phyloP scores from a whole-genome alignment of 92 coral and sea anemone species.

The Zoanthus solanderi region DNA sequence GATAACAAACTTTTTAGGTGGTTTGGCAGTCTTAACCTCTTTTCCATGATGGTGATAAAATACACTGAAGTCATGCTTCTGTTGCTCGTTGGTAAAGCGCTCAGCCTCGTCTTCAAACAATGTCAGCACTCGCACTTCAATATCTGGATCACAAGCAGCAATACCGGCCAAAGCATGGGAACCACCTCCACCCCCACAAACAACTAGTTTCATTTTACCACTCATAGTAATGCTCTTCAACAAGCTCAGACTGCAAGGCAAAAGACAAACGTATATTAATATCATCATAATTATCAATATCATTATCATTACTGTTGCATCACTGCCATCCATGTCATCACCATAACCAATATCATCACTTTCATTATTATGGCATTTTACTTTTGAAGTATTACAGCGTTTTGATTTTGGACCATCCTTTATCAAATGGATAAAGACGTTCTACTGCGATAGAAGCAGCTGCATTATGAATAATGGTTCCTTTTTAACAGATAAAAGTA shows the following conservation, averaged over 20 bases:
- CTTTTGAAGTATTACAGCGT: too few species aligned
- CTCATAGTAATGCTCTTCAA: slow-evolving; percentile 19
- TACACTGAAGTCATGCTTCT: slow-evolving; percentile 31
- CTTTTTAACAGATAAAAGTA: too few species aligned
- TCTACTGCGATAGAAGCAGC: too few species aligned
- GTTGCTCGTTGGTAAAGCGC: slow-evolving; percentile 34
- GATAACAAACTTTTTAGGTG: slow-evolving; percentile 56
- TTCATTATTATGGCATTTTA: too few species aligned
- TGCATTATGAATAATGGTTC: too few species aligned
- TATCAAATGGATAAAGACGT: too few species aligned
- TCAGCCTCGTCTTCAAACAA: slow-evolving; percentile 51
- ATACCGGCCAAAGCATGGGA: slow-evolving; percentile 40
- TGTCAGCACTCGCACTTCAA: slow-evolving; percentile 44
- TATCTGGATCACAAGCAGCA: slow-evolving; percentile 30
- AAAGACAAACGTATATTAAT: not conserved
- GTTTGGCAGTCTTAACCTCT: slow-evolving; percentile 41
- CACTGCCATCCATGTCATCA: too few species aligned
- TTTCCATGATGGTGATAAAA: slow-evolving; percentile 7
- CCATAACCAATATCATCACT: too few species aligned
- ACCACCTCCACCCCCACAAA: slow-evolving; percentile 58
- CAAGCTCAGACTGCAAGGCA: not conserved
- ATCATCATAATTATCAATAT: too few species aligned
- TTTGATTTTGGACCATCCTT: too few species aligned
- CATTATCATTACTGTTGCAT: too few species aligned
- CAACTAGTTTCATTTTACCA: slow-evolving; percentile 27